Evolutionary conservation across 2,113 vertebrate species (phyloP).

Genomic region (Chiloscyllium plagiosum): DNA sequence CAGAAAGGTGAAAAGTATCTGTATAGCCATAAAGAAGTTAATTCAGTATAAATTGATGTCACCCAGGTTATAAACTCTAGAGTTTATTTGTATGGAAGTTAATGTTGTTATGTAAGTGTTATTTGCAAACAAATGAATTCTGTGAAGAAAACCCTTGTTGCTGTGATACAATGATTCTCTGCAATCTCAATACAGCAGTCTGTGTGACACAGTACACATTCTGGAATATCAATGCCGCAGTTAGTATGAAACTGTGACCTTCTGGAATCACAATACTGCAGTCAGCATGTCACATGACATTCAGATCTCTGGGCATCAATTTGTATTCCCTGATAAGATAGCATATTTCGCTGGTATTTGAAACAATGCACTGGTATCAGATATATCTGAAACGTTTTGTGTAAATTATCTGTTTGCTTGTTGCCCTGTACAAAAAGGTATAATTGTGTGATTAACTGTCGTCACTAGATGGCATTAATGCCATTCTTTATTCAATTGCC

Average conservation of each 20-base stretch:
- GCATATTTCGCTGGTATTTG: not conserved
- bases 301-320: not conserved
- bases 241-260: not conserved
- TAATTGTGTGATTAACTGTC: not conserved
- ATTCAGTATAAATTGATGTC: not conserved
- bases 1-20: not conserved
- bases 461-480: constrained; percentile 24
- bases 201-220: not conserved
- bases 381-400: not conserved
- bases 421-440: too few species aligned
- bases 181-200: not conserved
- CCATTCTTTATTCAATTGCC: constrained; percentile 3
- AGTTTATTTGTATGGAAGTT: not conserved
- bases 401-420: not conserved
- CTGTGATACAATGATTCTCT: not conserved
- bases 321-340: not conserved
- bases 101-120: not conserved
- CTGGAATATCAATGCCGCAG: not conserved
- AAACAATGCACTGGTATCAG: not conserved
- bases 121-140: not conserved
- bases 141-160: not conserved
- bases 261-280: not conserved
- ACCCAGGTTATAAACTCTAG: not conserved
- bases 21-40: not conserved
- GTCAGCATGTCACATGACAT: not conserved